Base-by-base conservation (phyloP, 1,140 invertebrate genomes). In the Pogonus chalceus region DNA sequence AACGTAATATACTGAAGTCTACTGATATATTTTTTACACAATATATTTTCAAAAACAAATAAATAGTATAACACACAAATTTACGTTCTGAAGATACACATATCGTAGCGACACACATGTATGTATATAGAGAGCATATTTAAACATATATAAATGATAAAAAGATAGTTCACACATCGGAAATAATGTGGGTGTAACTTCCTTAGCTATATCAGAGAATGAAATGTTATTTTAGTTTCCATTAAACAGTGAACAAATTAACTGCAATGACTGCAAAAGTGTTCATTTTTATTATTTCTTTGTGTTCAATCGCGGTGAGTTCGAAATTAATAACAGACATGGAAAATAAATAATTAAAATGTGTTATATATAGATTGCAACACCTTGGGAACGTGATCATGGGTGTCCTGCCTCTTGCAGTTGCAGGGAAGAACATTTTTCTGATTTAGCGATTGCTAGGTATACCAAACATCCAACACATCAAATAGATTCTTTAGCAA, bases 341-440 rank as follows among this genome's bases (percentile, higher is more conserved):
- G n/a, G n/a, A n/a, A n/a, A n/a, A n/a, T n/a, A n/a, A n/a, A n/a
- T n/a, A n/a, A 49, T 18, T 20, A 55, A 51, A 31, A 50, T 55
- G 23, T 22, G n/a, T 2, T 20, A 22, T 43, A 43, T 53, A 31
- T 22, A 61, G 60, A 49, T 57, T 24, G 47, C 49, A 31, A 50
- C 18, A 23, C 58, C 59, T 39, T 69, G 65, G 67, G 60, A 65
- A 50, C 61, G 61, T 35, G 66, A 65, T 20, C 53, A 61, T 3
- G 64, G 56, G 23, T 78, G 76, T 58, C 76, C 76, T 23, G 56
- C 57, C 21, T 61, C 63, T 46, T 78, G 76, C 58, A 70, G 68
- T 3, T 78, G 76, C 58, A 66, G 72, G 52, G 65, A 72, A 55
- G 67, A 71, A 56, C 66, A 72, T 55, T 65, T 74, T 35, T 65